Conservation (phyloP, 2,888 invertebrate species). For the Mesorhabditis spiculigera region DNA sequence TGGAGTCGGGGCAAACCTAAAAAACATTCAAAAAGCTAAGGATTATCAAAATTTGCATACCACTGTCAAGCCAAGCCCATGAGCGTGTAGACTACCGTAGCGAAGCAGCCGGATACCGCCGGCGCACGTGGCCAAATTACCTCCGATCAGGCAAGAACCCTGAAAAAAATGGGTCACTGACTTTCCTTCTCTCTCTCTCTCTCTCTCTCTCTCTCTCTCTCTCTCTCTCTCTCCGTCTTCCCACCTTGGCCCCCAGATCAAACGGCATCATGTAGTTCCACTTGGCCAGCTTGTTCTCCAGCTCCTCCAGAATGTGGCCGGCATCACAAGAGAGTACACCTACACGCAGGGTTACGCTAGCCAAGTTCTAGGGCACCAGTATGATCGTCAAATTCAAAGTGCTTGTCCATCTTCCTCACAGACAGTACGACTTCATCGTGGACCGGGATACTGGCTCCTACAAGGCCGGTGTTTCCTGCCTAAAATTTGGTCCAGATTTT, state of each 20-base stretch:
- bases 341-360: conserved; percentile 12
- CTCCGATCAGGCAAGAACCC: conserved; percentile 75
- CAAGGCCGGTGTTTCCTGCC: conserved; percentile 90
- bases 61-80: conserved; percentile 48
- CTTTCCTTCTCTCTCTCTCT: neutral
- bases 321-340: conserved; percentile 72
- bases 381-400: conserved; percentile 70
- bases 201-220: conserved; percentile 71
- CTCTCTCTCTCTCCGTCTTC: neutral
- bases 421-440: conserved; percentile 92
- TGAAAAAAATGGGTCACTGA: neutral
- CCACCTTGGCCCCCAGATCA: conserved; percentile 87
- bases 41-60: conserved; percentile 19
- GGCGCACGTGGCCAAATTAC: conserved; percentile 92
- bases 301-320: conserved; percentile 83
- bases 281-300: conserved; percentile 75
- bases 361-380: too few relatives aligned
- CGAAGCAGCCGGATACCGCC: conserved; percentile 88
- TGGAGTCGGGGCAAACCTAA: conserved; percentile 74
- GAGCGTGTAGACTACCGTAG: conserved; percentile 74
- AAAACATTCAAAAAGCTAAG: conserved; percentile 26
- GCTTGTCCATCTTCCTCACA: conserved; percentile 78
- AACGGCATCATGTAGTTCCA: conserved; percentile 81
- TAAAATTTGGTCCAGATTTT: conserved; percentile 61
- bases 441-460: conserved; percentile 92